Evolutionary conservation across 2,888 invertebrate species (phyloP).

Genomic region (Papilio protenor): DNA sequence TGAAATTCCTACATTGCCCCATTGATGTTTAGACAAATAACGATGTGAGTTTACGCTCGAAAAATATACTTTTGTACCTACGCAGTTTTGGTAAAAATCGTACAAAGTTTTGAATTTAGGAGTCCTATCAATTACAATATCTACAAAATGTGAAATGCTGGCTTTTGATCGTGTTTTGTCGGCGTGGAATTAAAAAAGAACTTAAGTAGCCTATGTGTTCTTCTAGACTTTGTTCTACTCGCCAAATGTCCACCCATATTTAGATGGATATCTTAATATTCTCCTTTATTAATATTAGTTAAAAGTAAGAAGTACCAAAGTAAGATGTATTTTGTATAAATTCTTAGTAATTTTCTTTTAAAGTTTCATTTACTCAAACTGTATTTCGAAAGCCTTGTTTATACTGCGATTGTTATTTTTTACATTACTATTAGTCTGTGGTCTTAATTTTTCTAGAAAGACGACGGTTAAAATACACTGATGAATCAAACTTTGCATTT

Average conservation of each 20-base stretch:
- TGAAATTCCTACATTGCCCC: slow-evolving; percentile 39
- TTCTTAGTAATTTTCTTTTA: neutral
- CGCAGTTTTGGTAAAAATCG: neutral
- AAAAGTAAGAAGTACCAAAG: too few species aligned
- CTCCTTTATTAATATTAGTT: too few species aligned
- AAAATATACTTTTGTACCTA: neutral
- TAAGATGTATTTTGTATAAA: neutral
- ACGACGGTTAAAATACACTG: slow-evolving; percentile 8
- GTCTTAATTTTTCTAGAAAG: slow-evolving; percentile 6
- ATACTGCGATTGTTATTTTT: neutral
- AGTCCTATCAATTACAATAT: too few species aligned
- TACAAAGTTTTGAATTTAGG: neutral
- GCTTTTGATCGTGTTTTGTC: too few species aligned
- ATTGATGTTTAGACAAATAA: slow-evolving; percentile 40
- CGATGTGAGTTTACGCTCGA: neutral
- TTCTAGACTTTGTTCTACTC: too few species aligned
- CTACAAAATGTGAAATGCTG: too few species aligned
- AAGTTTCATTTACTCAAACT: neutral
- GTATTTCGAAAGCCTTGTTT: neutral
- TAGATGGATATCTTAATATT: too few species aligned
- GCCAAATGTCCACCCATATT: too few species aligned
- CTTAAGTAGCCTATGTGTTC: too few species aligned
- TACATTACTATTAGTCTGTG: neutral
- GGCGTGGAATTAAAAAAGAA: too few species aligned
- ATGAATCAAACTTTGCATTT: slow-evolving; percentile 5